phyloP scores from a whole-genome alignment of 2,113 vertebrate genomes.

The Zeus faber region DNA sequence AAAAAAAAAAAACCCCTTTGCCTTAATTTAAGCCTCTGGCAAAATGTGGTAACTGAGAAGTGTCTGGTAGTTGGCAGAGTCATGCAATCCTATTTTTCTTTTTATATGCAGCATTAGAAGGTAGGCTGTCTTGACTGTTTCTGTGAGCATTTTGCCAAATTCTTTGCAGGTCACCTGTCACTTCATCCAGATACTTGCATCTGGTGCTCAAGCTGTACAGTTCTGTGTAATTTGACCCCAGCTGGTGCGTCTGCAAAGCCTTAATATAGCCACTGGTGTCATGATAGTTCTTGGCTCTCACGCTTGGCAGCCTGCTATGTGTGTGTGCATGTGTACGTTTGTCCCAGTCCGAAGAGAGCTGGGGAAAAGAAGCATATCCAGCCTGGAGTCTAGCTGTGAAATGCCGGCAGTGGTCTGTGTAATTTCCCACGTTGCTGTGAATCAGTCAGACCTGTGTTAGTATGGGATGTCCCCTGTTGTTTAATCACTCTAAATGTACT shows the following conservation, averaged over 20 bases:
- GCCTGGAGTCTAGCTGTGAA: slow-evolving; percentile 66
- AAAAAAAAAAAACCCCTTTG: too few species aligned
- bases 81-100: too few species aligned
- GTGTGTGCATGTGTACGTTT: slow-evolving; percentile 39
- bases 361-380: slow-evolving; percentile 13
- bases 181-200: slow-evolving; percentile 33
- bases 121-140: too few species aligned
- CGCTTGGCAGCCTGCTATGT: slow-evolving; percentile 22
- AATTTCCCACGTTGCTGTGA: slow-evolving; percentile 72
- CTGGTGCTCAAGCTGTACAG: slow-evolving; percentile 57
- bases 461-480: slow-evolving; percentile 1
- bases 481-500: background rate
- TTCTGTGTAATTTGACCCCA: slow-evolving; percentile 65
- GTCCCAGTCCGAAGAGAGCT: slow-evolving; percentile 16
- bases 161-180: slow-evolving; percentile 57
- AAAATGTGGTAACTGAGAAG: too few species aligned
- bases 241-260: slow-evolving; percentile 61
- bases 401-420: slow-evolving; percentile 65
- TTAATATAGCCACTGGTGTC: slow-evolving; percentile 69
- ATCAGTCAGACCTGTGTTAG: slow-evolving; percentile 35
- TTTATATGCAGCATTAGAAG: too few species aligned
- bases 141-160: too few species aligned
- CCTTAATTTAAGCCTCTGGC: too few species aligned
- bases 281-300: slow-evolving; percentile 46
- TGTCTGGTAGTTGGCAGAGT: too few species aligned